These are phyloP conservation scores for Agonopterix heracliana DNA, from an alignment of 2,888 invertebrate species.

Conservation along the genomic window DNA sequence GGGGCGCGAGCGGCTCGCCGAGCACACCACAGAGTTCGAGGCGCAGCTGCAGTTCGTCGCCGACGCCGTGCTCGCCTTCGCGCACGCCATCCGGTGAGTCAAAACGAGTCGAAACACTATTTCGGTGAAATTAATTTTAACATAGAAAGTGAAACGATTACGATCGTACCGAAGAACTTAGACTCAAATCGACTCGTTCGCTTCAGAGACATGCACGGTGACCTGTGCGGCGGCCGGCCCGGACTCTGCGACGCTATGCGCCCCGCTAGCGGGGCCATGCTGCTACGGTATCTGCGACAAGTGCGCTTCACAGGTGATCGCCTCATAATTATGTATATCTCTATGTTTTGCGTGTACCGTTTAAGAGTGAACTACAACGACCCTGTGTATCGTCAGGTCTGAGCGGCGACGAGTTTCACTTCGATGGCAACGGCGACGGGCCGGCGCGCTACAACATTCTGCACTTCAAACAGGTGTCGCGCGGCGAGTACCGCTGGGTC, in stretches of 20 bases:
- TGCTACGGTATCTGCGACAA: slow-evolving; percentile 88
- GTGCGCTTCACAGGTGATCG: slow-evolving; percentile 80
- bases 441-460: slow-evolving; percentile 96
- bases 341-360: no score
- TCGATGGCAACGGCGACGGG: slow-evolving; percentile 93
- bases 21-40: slow-evolving; percentile 88
- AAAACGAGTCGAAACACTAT: neutral
- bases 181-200: neutral
- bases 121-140: neutral
- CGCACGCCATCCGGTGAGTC: slow-evolving; percentile 84
- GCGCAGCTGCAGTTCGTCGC: slow-evolving; percentile 96
- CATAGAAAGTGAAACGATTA: no score
- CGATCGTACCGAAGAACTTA: neutral
- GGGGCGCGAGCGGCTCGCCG: slow-evolving; percentile 84
- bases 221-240: slow-evolving; percentile 82
- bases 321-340: neutral
- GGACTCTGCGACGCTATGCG: slow-evolving; percentile 93
- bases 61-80: slow-evolving; percentile 96
- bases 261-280: slow-evolving; percentile 90
- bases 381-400: slow-evolving; percentile 77
- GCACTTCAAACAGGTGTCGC: slow-evolving; percentile 90
- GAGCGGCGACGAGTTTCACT: slow-evolving; percentile 92
- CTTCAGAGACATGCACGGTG: slow-evolving; percentile 88
- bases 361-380: no score
- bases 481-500: slow-evolving; percentile 87